Base-by-base conservation (phyloP, 2,888 invertebrate genomes). In the Trissoscelio sp. region DNA sequence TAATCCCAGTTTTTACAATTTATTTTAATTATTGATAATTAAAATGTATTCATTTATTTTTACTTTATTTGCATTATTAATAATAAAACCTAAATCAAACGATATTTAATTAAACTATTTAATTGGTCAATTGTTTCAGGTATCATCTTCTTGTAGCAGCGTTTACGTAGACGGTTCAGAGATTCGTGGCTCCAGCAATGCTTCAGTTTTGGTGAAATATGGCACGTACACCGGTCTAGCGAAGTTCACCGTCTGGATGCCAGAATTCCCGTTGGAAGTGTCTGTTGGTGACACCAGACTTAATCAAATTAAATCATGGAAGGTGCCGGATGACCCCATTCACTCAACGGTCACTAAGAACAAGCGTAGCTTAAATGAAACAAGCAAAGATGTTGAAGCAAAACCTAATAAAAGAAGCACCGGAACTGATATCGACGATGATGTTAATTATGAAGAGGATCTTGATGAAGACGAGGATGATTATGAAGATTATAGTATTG, bases 91-190 rank as follows among this genome's bases (percentile, higher is more conserved):
- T n/a, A n/a, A n/a, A n/a, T n/a, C n/a, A n/a, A n/a, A n/a, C n/a
- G n/a, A n/a, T n/a, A n/a, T n/a, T n/a, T n/a, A n/a, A n/a, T n/a
- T n/a, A n/a, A n/a, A n/a, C n/a, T n/a, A n/a, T n/a, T n/a, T n/a
- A n/a, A n/a, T n/a, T n/a, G n/a, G n/a, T n/a, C n/a, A n/a, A n/a
- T n/a, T 46, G 20, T 39, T 79, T 67, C 14, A 98, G 98, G 98
- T 98, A 22, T 97, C 98, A 3, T 96, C 97, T 6, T 97, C 98
- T 3, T 99, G 99, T 92, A 97, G 98, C 86, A 97, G 97, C 14
- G 98, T 99, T 2, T 99, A 98, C 92, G 96, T 99, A 24, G 98
- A 98, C 91, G 98, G 98, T 0, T 97, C 98, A 4, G 98, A 99
- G 92, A 96, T 97, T 80, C 94, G 97, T 0, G 98, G 98, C 12